These are phyloP conservation scores for Seira musarum DNA, from an alignment of 2,888 invertebrate genomes.

Conservation along the genomic window DNA sequence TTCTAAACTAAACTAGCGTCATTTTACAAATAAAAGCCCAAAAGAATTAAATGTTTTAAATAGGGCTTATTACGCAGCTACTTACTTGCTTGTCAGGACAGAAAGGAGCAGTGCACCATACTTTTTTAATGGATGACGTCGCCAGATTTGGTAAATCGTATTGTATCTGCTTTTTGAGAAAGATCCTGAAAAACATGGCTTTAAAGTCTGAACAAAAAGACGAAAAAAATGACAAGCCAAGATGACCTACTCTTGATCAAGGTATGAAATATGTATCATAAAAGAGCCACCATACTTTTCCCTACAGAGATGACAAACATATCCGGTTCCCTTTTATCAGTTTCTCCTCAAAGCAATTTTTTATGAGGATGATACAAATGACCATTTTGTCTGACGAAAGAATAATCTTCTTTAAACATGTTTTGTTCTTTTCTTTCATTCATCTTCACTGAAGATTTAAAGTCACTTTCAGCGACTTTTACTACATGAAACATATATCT, in stretches of 20 bases:
- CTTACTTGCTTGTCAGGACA: no score
- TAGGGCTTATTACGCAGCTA: no score
- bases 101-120: no score
- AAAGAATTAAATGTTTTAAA: no score
- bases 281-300: not conserved
- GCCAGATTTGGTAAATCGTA: no score
- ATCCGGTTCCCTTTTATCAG: constrained; percentile 1
- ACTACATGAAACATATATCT: no score
- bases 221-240: no score
- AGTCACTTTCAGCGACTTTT: not conserved
- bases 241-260: not conserved
- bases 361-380: constrained; percentile 2
- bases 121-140: not conserved
- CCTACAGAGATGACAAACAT: not conserved
- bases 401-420: constrained; percentile 5
- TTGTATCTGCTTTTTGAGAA: no score
- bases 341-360: not conserved
- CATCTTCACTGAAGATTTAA: not conserved
- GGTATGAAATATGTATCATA: not conserved
- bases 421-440: constrained; percentile 7
- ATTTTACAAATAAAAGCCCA: no score
- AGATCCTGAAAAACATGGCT: no score
- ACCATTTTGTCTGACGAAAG: not conserved
- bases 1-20: no score
- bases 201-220: no score